Percentiles rank a stretch among this genome's conserved stretches.
Evolutionary conservation across 1,140 invertebrate species (phyloP).

Genomic region (Cecropterus lyciades): DNA sequence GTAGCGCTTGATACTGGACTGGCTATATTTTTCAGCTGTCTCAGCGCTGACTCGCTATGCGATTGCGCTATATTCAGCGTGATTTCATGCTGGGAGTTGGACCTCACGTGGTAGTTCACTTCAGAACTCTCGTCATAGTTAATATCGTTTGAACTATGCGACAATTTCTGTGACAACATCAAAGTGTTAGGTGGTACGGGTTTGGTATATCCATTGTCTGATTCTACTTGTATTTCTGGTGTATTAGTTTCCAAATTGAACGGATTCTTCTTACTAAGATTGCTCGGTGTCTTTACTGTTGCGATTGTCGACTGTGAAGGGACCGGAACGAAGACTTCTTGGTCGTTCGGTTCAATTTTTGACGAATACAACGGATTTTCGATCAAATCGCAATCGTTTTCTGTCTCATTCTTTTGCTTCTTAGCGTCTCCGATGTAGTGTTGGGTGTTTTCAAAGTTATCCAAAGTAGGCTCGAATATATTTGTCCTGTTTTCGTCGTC

Average conservation of each 20-base stretch:
- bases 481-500: conserved; percentile 81
- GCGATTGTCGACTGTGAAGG: conserved; percentile 42
- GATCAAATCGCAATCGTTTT: conserved; percentile 72
- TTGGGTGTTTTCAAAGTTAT: conserved; percentile 80
- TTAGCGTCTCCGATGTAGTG: conserved; percentile 74
- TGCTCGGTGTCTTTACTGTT: conserved; percentile 64
- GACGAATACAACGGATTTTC: conserved; percentile 80
- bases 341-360: conserved; percentile 76
- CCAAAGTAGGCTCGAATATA: conserved; percentile 82
- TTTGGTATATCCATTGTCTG: conserved; percentile 63
- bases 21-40: conserved; percentile 87
- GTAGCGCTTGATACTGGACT: conserved; percentile 88
- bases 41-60: conserved; percentile 91
- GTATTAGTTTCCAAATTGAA: conserved; percentile 73
- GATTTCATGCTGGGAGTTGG: conserved; percentile 87
- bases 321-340: conserved; percentile 43
- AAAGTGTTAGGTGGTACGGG: conserved; percentile 82
- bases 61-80: conserved; percentile 89
- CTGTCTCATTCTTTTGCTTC: conserved; percentile 58
- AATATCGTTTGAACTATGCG: conserved; percentile 89
- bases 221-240: conserved; percentile 83
- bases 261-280: conserved; percentile 81
- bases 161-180: conserved; percentile 86
- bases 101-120: conserved; percentile 83
- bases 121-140: conserved; percentile 64